These are phyloP conservation scores for Phaethon lepturus DNA, from an alignment of 2,113 vertebrate genomes.

Conservation along the genomic window DNA sequence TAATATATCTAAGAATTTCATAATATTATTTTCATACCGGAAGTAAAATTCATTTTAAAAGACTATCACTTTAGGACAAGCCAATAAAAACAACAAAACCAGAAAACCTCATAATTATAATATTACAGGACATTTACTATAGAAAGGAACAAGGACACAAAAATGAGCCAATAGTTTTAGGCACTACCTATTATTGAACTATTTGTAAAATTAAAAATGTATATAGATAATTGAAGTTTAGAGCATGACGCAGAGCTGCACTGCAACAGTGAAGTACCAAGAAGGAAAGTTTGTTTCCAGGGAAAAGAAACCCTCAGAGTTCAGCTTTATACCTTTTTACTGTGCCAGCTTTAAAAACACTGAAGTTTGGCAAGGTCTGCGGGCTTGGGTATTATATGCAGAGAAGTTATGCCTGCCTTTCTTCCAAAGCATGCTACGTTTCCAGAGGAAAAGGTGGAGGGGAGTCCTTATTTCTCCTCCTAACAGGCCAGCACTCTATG, in stretches of 20 bases:
- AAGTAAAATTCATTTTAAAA: neutral
- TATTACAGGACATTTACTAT: neutral
- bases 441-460: neutral
- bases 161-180: neutral
- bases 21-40: neutral
- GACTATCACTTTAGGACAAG: neutral
- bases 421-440: neutral
- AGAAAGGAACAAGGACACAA: neutral
- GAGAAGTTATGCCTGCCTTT: neutral
- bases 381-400: accelerated
- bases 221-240: neutral
- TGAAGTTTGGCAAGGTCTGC: neutral
- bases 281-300: neutral
- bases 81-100: neutral
- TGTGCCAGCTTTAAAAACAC: neutral
- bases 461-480: neutral
- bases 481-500: neutral
- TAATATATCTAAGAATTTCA: neutral
- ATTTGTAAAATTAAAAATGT: neutral
- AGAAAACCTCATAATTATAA: neutral
- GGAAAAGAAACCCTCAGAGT: neutral
- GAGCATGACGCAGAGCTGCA: neutral
- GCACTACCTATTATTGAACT: neutral
- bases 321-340: neutral
- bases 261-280: neutral